Base-by-base conservation (phyloP, 92 coral and sea anemone species). In the Desmophyllum pertusum region DNA sequence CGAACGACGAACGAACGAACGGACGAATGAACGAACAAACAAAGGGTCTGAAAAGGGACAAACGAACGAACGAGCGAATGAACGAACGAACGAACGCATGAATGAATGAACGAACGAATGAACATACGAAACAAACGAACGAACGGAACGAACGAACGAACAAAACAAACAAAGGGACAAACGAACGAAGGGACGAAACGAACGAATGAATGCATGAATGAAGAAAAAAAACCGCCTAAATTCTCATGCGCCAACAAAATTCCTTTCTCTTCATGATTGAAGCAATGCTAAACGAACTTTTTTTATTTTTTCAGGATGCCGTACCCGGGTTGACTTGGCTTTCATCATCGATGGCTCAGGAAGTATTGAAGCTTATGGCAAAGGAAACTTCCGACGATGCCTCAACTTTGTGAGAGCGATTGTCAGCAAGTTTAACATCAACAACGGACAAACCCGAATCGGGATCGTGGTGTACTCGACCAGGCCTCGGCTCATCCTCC, bases 321-420 rank as follows among this genome's bases (percentile, higher is more conserved):
- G 72, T 46, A 88, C 89, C 19, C 92, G 75, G 0, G 84, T 93
- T 30, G 97, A 93, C 63, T 76, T 93, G 70, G 97, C 88, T 14
- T 93, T 93, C 88, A 77, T 93, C 45, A 86, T 93, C 51, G 97
- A 93, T 40, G 97, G 94, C 1, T 93, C 97, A 48, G 87, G 93
- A 78, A 84, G 94, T 45, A 84, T 90, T 62, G 97, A 92, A 51
- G 25, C 37, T 1, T 67, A 75, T 25, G 93, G 93, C 25, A 76
- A 62, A 25, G 88, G 91, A 37, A 93, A 93, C 88, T 93, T 93
- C 84, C 86, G 85, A 27, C 87, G 90, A 73, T 86, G 90, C 39
- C 81, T 90, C 27, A 85, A 85, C 85, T 88, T 95, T 74, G 92
- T 93, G 71, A 90, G 76, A 75, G 84, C 81, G 33, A 84, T 93